Base-by-base conservation (phyloP, 2,113 vertebrate genomes). In the Pterocles burchelli region DNA sequence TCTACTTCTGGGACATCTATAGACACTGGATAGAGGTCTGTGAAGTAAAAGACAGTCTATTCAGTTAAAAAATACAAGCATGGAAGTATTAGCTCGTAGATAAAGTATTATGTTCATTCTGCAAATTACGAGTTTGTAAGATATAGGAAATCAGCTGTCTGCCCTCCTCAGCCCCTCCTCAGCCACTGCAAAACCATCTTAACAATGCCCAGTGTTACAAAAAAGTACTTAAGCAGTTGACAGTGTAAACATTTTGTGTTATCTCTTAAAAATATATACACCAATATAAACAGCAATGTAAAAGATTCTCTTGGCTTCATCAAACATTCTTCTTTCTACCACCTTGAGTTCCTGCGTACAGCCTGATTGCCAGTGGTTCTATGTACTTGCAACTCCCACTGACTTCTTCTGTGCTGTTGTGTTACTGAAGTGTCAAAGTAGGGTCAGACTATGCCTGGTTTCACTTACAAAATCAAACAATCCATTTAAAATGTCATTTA, bases 401-500 rank as follows among this genome's bases (percentile, higher is more conserved):
- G 21, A 2, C 5, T 13, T 13, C 49, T 34, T 43, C 20, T 4
- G 2, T 5, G 18, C 41, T 43, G 4, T 17, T 17, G 10, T 65
- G 22, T 5, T 58, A 25, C 20, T 10, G 0, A 36, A 17, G 31
- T 5, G 17, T 7, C 1, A 0, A 25, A 46, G 4, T 4, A 41
- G 28, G 24, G 14, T 31, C 67, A 41, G 15, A 2, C 31, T 46
- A 4, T 54, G 34, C 33, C 45, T 19, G 22, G 21, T 72, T 63
- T 7, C 26, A 7, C 29, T 24, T 43, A 6, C 2, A 28, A 25
- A 43, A 41, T 7, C 13, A 15, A 48, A 9, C 20, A 46, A 2
- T 46, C 10, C 19, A 12, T 52, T 34, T n/a, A 6, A 11, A 13
- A 6, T 13, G 5, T 25, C 19, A 9, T 10, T 62, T 58, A n/a